A percentile compares a stretch with the other conserved stretches of the same genome.
phyloP scores from a whole-genome alignment of 2,797 vertebrate genomes.

The Acanthiza pusilla region DNA sequence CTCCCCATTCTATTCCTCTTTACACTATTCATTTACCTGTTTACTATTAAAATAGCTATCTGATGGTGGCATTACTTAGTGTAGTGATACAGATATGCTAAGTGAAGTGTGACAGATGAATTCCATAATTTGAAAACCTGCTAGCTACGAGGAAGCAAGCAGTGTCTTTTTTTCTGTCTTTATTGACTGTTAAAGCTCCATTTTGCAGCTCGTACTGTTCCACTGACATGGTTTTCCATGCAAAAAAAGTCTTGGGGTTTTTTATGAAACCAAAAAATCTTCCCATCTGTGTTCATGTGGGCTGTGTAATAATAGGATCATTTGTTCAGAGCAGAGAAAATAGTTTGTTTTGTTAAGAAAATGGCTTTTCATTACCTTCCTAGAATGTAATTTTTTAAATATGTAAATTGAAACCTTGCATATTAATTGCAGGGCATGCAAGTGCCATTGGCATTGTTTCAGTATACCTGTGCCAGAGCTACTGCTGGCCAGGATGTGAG shows the following conservation, averaged over 20 bases:
- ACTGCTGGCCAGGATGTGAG: not conserved
- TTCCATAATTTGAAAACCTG: slow-evolving; percentile 63
- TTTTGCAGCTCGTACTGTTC: slow-evolving; percentile 7
- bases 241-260: not conserved
- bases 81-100: slow-evolving; percentile 53
- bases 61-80: slow-evolving; percentile 30
- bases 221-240: not conserved
- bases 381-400: not conserved
- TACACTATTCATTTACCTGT: slow-evolving; percentile 53
- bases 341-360: not conserved
- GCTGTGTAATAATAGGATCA: not conserved
- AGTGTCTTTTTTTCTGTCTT: slow-evolving; percentile 34
- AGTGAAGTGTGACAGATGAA: slow-evolving; percentile 65
- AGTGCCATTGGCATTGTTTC: not conserved
- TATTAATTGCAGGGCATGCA: not conserved
- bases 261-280: not conserved
- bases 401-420: slow-evolving; percentile 2
- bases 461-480: not conserved
- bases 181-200: slow-evolving; percentile 56
- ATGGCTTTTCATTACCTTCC: not conserved
- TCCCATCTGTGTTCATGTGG: not conserved
- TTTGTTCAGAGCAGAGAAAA: not conserved
- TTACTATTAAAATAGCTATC: slow-evolving; percentile 63
- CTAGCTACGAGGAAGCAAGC: slow-evolving; percentile 31
- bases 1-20: slow-evolving; percentile 17